Percentiles rank a stretch among this genome's conserved stretches.
Conservation (phyloP, 2,888 invertebrate species). For the Maniola hyperantus region DNA sequence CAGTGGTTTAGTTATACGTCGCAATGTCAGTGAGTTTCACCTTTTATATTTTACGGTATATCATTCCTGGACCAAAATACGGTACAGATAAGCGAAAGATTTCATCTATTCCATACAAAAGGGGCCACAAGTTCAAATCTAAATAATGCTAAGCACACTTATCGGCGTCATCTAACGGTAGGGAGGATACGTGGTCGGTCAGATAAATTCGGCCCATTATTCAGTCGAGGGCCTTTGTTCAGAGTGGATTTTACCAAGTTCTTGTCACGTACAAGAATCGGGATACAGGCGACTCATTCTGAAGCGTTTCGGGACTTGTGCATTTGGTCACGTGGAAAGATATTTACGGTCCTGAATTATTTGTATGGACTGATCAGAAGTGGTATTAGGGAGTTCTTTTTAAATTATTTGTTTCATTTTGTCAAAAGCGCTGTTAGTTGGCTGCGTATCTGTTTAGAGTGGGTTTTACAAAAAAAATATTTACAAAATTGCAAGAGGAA, state of each 20-base stretch:
- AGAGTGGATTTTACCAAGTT: constrained; percentile 42
- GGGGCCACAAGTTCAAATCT: constrained; percentile 37
- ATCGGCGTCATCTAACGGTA: constrained; percentile 41
- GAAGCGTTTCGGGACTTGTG: constrained; percentile 11
- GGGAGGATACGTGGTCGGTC: constrained; percentile 41
- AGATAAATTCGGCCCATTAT: constrained; percentile 46
- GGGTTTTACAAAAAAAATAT: too few relatives aligned
- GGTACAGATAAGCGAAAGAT: constrained; percentile 15
- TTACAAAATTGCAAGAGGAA: too few relatives aligned
- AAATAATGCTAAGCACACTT: constrained; percentile 42
- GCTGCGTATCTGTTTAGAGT: too few relatives aligned
- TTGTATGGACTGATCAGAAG: background rate
- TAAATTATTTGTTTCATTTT: too few relatives aligned
- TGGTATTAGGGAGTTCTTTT: background rate
- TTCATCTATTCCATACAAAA: constrained; percentile 32
- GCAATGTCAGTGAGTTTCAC: too few relatives aligned
- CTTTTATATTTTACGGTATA: too few relatives aligned
- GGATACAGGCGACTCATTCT: constrained; percentile 11
- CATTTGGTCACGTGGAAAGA: constrained; percentile 5
- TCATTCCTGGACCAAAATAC: background rate
- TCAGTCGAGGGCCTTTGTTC: constrained; percentile 43
- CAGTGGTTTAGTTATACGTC: too few relatives aligned
- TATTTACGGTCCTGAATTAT: background rate
- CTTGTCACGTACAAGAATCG: constrained; percentile 48
- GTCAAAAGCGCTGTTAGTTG: too few relatives aligned